Evolutionary conservation across 2,888 invertebrate genomes (phyloP).

Genomic region (Tipula confusa): DNA sequence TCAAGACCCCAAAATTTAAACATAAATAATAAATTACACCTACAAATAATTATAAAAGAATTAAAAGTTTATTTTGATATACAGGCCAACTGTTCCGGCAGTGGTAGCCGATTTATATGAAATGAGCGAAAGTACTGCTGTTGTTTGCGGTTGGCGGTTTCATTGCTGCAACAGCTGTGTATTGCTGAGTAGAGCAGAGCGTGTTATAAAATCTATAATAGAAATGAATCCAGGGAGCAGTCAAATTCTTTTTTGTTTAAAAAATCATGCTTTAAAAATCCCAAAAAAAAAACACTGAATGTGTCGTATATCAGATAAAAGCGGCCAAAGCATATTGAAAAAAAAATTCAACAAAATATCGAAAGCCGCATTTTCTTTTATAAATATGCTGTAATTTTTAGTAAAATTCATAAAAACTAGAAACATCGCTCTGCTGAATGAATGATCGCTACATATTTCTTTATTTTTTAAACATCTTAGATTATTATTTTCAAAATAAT

Average conservation of each 20-base stretch:
- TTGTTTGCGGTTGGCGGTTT: conserved; percentile 13
- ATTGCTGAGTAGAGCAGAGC: conserved; percentile 29
- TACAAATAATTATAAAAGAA: conserved; percentile 27
- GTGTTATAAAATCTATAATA: conserved; percentile 7
- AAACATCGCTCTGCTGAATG: conserved; percentile 12
- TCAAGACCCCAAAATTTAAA: conserved; percentile 8
- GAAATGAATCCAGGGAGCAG: conserved; percentile 27
- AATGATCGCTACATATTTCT: conserved; percentile 20
- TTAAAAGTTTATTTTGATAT: conserved; percentile 31
- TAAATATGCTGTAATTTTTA: conserved; percentile 21
- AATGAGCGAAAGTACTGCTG: conserved; percentile 30
- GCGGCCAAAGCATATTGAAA: neutral
- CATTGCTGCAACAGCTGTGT: conserved; percentile 30
- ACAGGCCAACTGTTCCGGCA: conserved; percentile 31
- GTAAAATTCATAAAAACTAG: neutral
- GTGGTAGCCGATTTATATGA: conserved; percentile 31
- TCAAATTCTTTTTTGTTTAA: conserved; percentile 20
- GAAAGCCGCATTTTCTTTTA: neutral
- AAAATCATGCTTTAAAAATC: conserved; percentile 27
- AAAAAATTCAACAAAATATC: neutral
- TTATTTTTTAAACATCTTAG: conserved; percentile 6
- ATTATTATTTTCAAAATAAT: neutral
- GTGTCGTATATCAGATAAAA: neutral
- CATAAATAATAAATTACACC: neutral
- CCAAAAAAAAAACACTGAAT: neutral